A percentile compares a stretch with the other conserved stretches of the same genome.
These are phyloP conservation scores for Allygus modestus DNA, from an alignment of 2,888 invertebrate genomes.

Conservation along the genomic window DNA sequence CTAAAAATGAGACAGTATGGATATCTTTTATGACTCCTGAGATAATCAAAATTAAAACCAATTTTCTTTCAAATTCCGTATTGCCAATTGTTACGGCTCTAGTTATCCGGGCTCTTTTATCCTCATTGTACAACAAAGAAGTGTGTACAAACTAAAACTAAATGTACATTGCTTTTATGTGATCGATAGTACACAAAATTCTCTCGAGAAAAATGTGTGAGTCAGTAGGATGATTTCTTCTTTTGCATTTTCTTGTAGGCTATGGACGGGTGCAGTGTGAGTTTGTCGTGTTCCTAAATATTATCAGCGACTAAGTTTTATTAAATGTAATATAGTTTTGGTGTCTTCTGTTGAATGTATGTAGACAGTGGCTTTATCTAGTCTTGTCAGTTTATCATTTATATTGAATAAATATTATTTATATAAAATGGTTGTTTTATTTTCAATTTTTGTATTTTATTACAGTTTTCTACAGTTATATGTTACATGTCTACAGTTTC, in stretches of 20 bases:
- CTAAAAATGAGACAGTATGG: too few relatives aligned
- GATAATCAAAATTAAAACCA: too few relatives aligned
- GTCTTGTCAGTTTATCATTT: constrained; percentile 63
- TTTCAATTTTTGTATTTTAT: not conserved
- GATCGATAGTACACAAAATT: too few relatives aligned
- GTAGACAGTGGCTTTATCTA: constrained; percentile 61
- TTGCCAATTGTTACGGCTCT: too few relatives aligned
- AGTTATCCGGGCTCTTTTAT: too few relatives aligned
- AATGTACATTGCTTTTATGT: too few relatives aligned
- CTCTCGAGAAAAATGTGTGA: not conserved
- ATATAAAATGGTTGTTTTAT: constrained; percentile 50
- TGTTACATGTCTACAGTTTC: too few relatives aligned
- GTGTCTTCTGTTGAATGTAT: constrained; percentile 59
- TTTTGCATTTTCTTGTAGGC: constrained; percentile 1
- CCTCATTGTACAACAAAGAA: too few relatives aligned
- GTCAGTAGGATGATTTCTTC: not conserved
- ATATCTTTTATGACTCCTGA: too few relatives aligned
- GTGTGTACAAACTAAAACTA: too few relatives aligned
- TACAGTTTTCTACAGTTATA: too few relatives aligned
- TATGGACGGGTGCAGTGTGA: constrained; percentile 59
- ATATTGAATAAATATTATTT: constrained; percentile 64
- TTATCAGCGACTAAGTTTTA: constrained; percentile 40
- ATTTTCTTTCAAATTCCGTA: too few relatives aligned
- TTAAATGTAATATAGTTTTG: constrained; percentile 62
- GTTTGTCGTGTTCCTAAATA: constrained; percentile 64